Evolutionary conservation across 1,140 invertebrate species (phyloP), one percentile per base, ranked within the genome.

Genomic region (Aricia agestis): DNA sequence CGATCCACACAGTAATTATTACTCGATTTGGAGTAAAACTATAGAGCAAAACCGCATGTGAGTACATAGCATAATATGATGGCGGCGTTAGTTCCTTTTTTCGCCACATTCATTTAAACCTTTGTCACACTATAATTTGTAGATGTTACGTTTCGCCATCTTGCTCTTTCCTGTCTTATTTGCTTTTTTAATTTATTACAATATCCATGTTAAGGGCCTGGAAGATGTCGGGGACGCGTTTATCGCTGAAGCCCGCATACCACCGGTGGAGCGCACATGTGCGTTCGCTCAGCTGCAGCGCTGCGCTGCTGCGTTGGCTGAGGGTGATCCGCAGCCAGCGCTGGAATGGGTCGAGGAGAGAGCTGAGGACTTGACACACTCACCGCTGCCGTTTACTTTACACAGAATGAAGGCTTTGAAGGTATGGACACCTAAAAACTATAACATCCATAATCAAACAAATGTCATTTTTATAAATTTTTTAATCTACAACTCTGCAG

Each of bases 321-420:
- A 78, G 6, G 86, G 85, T 74, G 95, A 98, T 89, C 92, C 98
- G 0, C 93, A 94, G 63, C 97, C 97, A 17, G 97, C 97, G 2
- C 90, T 98, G 59, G 93, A 95, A 76, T 98, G 96, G 96, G 94
- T 94, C 5, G 92, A 93, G 76, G 92, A 93, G 66, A 94, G 95
- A 79, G 92, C 93, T 71, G 92, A 95, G 69, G 93, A 93, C 18
- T 87, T 96, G 52, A 73, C 78, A 31, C 85, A 90, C 69, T 91
- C 89, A 11, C 87, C 88, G 19, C 78, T 92, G 74, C 91, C 89
- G 0, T 92, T 92, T 71, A 88, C 88, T 11, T 69, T 92, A 63
- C 91, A 92, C 68, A 89, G 94, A 83, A 97, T 76, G 93, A 82
- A 88, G 41, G 82, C 83, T 0, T 71, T 87, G 25, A 86, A 86